Evolutionary conservation across 2,888 invertebrate genomes (phyloP), one percentile per base, ranked within the genome.

Genomic region (Glyphotaelius pellucidus): DNA sequence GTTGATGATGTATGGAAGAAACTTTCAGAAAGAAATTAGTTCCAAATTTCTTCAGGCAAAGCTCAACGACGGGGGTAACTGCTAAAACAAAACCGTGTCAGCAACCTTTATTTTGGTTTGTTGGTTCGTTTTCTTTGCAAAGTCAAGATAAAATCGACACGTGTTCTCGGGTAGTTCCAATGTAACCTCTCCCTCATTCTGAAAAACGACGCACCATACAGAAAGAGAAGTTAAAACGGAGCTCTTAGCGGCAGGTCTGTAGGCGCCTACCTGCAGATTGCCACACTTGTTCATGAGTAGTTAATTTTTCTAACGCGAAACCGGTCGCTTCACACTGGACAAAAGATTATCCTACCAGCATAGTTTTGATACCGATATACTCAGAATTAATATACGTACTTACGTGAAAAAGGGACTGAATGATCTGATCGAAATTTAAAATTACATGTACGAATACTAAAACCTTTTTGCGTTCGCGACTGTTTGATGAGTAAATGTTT

Each of bases 251-350:
- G 52, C 52, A 67, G 52, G 5, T 15, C 19, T 19, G 15, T 25
- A 19, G 19, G 15, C 19, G 19, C 15, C 19, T 47, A 47, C 19
- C 19, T 47, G 52, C 30, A 11, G 14, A 31, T 88, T 32, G 35
- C 67, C 67, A 88, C 88, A 88, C 88, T 88, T 88, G 88, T 25
- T 31, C 79, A 88, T 88, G 79, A 88, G 88, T 35, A 19, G n/a
- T 79, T 67, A 15, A 80, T 88, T 88, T 88, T 88, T 88, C 79
- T 88, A 88, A 25, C 79, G 79, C 88, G 67, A 88, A 88, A 88
- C 88, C 88, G 88, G 88, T 88, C 38, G 79, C 25, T 19, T 67
- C n/a, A 4, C 14, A n/a, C 85, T 31, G 88, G 88, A 88, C 88
- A 88, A 88, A 88, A n/a, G 25, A 79, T 88, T 52, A 88, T 88